These are phyloP conservation scores for Cirrhinus molitorella DNA, from an alignment of 2,797 vertebrate species.

Conservation along the genomic window DNA sequence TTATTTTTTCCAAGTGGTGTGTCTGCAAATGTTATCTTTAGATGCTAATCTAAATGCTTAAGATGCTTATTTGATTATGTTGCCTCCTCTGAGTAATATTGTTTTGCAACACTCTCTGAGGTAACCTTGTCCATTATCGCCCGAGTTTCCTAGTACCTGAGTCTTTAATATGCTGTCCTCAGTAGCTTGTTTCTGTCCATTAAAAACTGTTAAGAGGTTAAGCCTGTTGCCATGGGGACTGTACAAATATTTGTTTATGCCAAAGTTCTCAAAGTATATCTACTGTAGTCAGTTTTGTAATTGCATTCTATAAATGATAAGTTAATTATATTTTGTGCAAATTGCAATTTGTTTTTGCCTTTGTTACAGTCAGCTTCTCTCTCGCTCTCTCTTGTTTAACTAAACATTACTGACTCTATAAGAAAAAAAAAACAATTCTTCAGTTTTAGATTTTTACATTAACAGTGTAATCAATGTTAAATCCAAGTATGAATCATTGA, in stretches of 20 bases:
- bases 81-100: background rate
- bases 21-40: background rate
- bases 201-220: background rate
- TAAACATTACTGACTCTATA: no score
- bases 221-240: background rate
- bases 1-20: background rate
- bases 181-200: background rate
- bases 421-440: no score
- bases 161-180: background rate
- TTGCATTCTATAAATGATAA: background rate
- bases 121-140: background rate
- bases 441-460: no score
- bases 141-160: background rate
- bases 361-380: background rate
- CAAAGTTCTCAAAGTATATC: background rate
- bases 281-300: background rate
- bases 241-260: background rate
- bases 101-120: background rate
- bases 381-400: background rate
- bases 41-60: background rate
- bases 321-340: background rate
- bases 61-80: background rate
- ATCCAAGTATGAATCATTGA: no score
- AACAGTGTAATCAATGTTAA: no score
- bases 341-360: background rate